Percentiles rank a stretch among this genome's conserved stretches.
Evolutionary conservation across 2,797 vertebrate species (phyloP).

Genomic region (Melanotaenia maccullochi): DNA sequence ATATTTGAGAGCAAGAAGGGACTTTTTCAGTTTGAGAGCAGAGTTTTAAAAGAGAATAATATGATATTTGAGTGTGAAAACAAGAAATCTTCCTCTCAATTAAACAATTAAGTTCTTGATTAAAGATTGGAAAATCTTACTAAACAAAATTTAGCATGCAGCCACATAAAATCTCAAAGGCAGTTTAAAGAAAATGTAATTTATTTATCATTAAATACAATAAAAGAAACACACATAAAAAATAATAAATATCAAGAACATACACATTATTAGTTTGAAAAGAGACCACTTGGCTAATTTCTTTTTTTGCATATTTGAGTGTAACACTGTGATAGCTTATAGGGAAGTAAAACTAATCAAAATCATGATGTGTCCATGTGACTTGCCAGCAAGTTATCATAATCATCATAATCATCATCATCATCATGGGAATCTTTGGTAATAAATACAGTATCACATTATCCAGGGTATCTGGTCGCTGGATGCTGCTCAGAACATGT

Average conservation of each 20-base stretch:
- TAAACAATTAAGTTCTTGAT: too few species aligned
- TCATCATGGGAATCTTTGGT: not conserved
- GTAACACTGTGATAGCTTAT: not conserved
- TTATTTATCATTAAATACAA: constrained; percentile 59
- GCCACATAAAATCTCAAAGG: not conserved
- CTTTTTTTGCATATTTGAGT: not conserved
- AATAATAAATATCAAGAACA: constrained; percentile 47
- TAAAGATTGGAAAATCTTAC: too few species aligned
- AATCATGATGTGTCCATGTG: not conserved
- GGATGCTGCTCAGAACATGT: constrained; percentile 70
- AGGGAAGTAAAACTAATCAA: not conserved
- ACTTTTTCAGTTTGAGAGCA: too few species aligned
- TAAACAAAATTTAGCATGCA: not conserved
- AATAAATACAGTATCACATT: constrained; percentile 42
- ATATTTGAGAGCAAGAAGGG: too few species aligned
- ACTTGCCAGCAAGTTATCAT: constrained; percentile 6
- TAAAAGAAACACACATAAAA: constrained; percentile 49
- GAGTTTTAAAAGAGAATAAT: too few species aligned
- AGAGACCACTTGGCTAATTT: not conserved
- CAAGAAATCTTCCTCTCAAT: too few species aligned
- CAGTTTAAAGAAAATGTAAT: not conserved
- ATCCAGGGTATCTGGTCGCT: constrained; percentile 15
- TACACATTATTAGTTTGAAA: not conserved
- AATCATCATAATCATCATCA: not conserved
- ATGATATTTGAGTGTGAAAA: too few species aligned